A percentile compares a stretch with the other conserved stretches of the same genome.
Conservation (phyloP, 2,113 vertebrate genomes). For the Shinisaurus crocodilurus region DNA sequence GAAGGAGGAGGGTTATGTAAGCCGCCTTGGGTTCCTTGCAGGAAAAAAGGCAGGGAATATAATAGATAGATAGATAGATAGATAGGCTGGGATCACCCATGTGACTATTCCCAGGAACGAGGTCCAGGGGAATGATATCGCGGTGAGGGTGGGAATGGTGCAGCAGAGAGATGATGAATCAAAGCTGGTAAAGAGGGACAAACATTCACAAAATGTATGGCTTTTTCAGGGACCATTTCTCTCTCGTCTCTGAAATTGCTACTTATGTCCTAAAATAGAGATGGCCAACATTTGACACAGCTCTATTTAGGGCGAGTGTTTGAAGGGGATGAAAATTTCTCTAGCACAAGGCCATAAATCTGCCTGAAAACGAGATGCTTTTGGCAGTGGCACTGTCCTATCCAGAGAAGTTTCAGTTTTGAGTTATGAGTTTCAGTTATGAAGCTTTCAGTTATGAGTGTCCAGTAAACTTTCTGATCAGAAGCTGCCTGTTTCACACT, state of each 20-base stretch:
- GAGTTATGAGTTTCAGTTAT: not conserved
- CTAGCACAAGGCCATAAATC: not conserved
- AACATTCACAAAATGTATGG: not conserved
- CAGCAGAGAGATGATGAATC: not conserved
- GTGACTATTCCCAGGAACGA: not conserved
- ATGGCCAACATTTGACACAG: not conserved
- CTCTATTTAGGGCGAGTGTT: not conserved
- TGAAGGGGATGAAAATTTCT: not conserved
- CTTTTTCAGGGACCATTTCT: too few relatives aligned
- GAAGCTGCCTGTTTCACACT: not conserved
- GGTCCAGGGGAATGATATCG: not conserved
- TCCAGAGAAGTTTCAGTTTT: not conserved
- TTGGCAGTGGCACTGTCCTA: fast-evolving
- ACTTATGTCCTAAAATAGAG: not conserved
- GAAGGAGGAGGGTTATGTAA: too few relatives aligned
- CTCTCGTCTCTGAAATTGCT: too few relatives aligned
- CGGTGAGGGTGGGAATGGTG: too few relatives aligned
- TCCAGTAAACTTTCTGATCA: not conserved
- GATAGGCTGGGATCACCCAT: not conserved
- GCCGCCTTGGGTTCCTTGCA: too few relatives aligned
- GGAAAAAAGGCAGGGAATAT: too few relatives aligned
- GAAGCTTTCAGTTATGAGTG: not conserved
- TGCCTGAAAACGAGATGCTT: fast-evolving
- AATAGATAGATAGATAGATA: too few relatives aligned
- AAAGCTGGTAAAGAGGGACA: not conserved